These are phyloP conservation scores for Sarcophaga caerulescens DNA, from an alignment of 2,888 invertebrate species.

Conservation along the genomic window DNA sequence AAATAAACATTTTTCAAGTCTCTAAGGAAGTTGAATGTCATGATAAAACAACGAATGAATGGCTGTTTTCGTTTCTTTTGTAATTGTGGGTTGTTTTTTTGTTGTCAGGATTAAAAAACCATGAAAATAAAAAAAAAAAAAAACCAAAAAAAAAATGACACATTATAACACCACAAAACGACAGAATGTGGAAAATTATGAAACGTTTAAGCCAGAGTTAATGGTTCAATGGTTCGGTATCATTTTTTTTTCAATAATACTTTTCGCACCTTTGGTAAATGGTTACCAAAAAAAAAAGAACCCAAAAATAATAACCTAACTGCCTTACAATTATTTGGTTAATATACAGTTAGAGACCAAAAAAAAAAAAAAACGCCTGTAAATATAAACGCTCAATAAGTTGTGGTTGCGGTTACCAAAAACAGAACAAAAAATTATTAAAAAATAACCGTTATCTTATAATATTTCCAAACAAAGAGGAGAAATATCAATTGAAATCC, in stretches of 20 bases:
- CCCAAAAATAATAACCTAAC: background rate
- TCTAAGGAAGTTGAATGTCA: constrained; percentile 42
- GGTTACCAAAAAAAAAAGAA: background rate
- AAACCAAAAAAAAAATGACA: background rate
- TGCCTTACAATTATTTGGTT: background rate
- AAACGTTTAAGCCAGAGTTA: constrained; percentile 39
- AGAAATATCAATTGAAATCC: constrained; percentile 32
- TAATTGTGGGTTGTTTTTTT: background rate
- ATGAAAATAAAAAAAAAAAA: background rate
- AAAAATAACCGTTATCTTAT: constrained; percentile 21
- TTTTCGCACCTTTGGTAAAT: constrained; percentile 62
- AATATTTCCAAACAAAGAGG: background rate
- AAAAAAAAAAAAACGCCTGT: constrained; percentile 9
- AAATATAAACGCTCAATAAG: constrained; percentile 25
- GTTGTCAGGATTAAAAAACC: background rate
- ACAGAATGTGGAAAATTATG: constrained; percentile 3
- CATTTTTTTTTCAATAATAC: constrained; percentile 51
- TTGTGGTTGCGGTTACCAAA: constrained; percentile 39
- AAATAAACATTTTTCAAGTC: constrained; percentile 4
- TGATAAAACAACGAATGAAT: constrained; percentile 40
- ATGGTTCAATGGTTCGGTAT: background rate
- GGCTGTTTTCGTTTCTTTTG: no score
- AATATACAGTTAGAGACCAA: background rate
- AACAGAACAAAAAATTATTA: background rate
- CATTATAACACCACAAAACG: background rate